These are phyloP conservation scores for Nephotettix cincticeps DNA, from an alignment of 1,140 invertebrate genomes.

Conservation along the genomic window DNA sequence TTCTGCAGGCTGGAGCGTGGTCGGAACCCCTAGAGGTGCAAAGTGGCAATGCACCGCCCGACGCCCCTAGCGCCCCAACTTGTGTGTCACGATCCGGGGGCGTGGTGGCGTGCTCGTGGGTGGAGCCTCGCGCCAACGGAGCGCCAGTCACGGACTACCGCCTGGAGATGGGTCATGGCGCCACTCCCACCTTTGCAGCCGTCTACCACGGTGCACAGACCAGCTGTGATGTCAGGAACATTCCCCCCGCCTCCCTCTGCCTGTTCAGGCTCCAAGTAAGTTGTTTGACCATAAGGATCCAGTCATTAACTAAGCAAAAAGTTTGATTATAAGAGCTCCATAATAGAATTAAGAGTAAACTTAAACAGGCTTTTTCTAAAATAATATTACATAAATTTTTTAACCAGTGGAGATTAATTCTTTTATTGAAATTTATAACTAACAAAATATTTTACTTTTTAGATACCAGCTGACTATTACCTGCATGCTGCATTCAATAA, in stretches of 20 bases:
- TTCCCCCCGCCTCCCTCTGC: conserved; percentile 74
- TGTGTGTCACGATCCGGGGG: conserved; percentile 60
- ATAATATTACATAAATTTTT: too few relatives aligned
- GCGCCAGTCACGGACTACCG: conserved; percentile 74
- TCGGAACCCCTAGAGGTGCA: conserved; percentile 70
- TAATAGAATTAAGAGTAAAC: too few relatives aligned
- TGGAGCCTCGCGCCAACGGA: conserved; percentile 73
- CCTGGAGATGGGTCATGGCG: conserved; percentile 64
- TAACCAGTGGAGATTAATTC: too few relatives aligned
- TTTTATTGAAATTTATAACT: too few relatives aligned
- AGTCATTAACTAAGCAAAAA: too few relatives aligned
- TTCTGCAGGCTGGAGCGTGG: conserved; percentile 63
- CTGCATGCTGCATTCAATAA: too few relatives aligned
- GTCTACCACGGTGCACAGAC: conserved; percentile 58
- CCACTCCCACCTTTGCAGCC: conserved; percentile 52
- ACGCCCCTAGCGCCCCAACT: conserved; percentile 58
- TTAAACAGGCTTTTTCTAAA: too few relatives aligned
- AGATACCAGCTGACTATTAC: too few relatives aligned
- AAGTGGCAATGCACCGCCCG: conserved; percentile 78
- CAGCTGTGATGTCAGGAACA: conserved; percentile 64
- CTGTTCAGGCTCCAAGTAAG: conserved; percentile 68
- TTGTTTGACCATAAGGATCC: too few relatives aligned
- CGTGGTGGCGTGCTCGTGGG: conserved; percentile 67
- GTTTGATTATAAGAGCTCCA: too few relatives aligned
- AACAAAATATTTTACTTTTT: too few relatives aligned